Evolutionary conservation across 1,140 invertebrate species (phyloP), one percentile per base, ranked within the genome.

Genomic region (Drosophila ironensis): DNA sequence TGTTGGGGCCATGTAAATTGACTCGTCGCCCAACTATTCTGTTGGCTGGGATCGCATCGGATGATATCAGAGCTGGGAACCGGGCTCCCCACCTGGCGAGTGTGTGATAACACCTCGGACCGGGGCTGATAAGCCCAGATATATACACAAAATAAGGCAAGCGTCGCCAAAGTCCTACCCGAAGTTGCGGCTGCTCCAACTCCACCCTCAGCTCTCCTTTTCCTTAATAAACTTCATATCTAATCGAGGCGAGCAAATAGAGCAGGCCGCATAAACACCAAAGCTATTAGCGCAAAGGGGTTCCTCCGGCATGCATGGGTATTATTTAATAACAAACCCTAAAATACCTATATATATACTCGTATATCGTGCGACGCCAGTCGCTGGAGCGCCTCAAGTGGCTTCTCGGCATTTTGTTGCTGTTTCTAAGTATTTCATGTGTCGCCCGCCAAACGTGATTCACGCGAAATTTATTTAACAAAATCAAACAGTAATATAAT

Each of bases 71-170:
- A 9, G 28, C 30, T 60, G 57, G 37, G 6, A 33, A 8, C 35
- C 16, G 25, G 14, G 28, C 64, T 24, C 52, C 30, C 64, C 66
- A 70, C 52, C 66, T 70, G 66, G 66, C 37, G 12, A 20, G 54
- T 28, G 30, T 35, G 27, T 77, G 78, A 84, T 82, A 76, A 72
- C 71, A 48, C 22, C 41, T 37, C 16, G 51, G 24, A 40, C 47
- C 47, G 44, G 46, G 48, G 7, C 59, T 66, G 78, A 84, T 84
- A 84, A 84, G 78, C 74, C 73, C 59, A 70, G 72, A 70, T 78
- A 71, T 78, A 84, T 86, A 71, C 78, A 84, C 80, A 12, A 14
- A 12, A 12, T 33, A 12, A 14, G 30, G n/a, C n/a, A 33, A 71
- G 44, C 40, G 20, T 59, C 41, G 56, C 63, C 50, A 61, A 72